Conservation (phyloP, 2,797 vertebrate genomes). For the Falco naumanni region DNA sequence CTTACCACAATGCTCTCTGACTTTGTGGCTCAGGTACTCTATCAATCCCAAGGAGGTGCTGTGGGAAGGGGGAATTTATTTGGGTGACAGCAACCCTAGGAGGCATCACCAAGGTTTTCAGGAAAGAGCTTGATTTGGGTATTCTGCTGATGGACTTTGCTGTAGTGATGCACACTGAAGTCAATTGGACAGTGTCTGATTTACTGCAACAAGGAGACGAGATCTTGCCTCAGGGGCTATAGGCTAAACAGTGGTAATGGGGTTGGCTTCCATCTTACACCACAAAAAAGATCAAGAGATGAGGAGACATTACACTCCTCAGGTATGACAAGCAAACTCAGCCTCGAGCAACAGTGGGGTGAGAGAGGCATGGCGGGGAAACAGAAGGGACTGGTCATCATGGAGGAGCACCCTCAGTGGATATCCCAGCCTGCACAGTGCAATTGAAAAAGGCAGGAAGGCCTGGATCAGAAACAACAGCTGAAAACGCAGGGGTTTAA, state of each 20-base stretch:
- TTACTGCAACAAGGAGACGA: neutral
- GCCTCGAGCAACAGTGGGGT: neutral
- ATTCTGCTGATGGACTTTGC: neutral
- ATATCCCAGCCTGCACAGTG: neutral
- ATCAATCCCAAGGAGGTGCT: neutral
- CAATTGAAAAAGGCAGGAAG: neutral
- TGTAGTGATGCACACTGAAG: neutral
- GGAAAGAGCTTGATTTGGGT: neutral
- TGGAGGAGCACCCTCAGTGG: neutral
- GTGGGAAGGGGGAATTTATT: neutral
- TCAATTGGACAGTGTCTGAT: neutral
- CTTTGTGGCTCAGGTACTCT: neutral
- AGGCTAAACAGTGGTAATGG: neutral
- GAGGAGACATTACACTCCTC: neutral
- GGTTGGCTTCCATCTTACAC: rapidly evolving
- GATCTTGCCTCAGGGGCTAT: neutral
- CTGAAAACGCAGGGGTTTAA: neutral
- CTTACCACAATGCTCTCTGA: neutral
- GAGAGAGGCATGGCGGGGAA: rapidly evolving
- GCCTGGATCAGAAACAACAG: neutral
- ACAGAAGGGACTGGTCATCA: neutral
- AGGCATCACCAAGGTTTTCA: neutral
- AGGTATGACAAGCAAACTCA: neutral
- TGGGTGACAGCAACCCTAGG: neutral
- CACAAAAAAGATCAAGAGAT: neutral